Conservation (phyloP, 2,113 vertebrate genomes). For the Chunga burmeisteri region DNA sequence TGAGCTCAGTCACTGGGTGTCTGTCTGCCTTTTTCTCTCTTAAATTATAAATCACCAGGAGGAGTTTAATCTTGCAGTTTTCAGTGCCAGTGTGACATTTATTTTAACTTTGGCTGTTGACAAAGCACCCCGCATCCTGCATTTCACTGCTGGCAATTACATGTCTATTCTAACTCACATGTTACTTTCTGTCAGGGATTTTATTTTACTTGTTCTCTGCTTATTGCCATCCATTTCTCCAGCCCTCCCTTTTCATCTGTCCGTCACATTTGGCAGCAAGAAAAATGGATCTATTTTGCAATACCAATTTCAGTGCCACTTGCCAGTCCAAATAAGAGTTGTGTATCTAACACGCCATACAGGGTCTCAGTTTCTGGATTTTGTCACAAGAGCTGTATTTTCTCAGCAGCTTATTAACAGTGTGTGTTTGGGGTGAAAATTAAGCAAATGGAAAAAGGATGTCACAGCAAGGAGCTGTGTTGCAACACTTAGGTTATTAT, state of each 20-base stretch:
- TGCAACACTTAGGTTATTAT: slow-evolving; percentile 70
- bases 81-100: slow-evolving; percentile 35
- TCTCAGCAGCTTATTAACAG: slow-evolving; percentile 68
- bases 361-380: slow-evolving; percentile 59
- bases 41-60: slow-evolving; percentile 38
- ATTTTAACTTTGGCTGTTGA: slow-evolving; percentile 54
- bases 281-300: slow-evolving; percentile 54
- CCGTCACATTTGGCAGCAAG: slow-evolving; percentile 44
- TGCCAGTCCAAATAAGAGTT: slow-evolving; percentile 63
- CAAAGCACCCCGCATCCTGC: slow-evolving; percentile 15
- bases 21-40: slow-evolving; percentile 36
- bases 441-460: slow-evolving; percentile 67
- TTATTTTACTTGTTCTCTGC: slow-evolving; percentile 8
- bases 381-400: slow-evolving; percentile 63
- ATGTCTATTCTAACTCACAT: slow-evolving; percentile 1
- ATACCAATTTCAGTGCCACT: slow-evolving; percentile 54
- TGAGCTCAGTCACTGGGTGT: neutral
- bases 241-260: slow-evolving; percentile 34
- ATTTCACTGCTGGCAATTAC: slow-evolving; percentile 30
- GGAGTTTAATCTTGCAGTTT: slow-evolving; percentile 37
- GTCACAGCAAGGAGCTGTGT: slow-evolving; percentile 62
- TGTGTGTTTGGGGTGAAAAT: slow-evolving; percentile 58
- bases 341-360: slow-evolving; percentile 43
- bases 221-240: slow-evolving; percentile 12
- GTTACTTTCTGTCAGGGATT: neutral